Percentiles rank a stretch among this genome's conserved stretches.
phyloP scores from a whole-genome alignment of 2,113 vertebrate species.

The Catagonus wagneri region DNA sequence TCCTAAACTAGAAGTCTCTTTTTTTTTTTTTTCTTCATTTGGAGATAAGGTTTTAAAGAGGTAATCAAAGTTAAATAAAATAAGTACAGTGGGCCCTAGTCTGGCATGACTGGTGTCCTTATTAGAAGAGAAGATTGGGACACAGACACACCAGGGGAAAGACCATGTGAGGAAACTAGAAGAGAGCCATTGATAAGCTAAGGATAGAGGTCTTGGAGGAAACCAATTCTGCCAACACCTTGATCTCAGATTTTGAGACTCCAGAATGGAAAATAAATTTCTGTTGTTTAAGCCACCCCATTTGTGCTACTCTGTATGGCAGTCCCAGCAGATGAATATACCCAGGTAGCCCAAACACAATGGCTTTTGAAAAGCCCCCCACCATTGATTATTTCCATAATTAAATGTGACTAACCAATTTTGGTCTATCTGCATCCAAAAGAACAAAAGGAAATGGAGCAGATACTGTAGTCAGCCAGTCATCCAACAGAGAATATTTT shows the following conservation, averaged over 20 bases:
- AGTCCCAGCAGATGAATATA: not conserved
- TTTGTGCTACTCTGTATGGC: not conserved
- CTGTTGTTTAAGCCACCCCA: not conserved
- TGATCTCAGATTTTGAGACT: not conserved
- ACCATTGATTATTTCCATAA: not conserved
- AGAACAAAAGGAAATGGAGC: not conserved
- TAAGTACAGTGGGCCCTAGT: not conserved
- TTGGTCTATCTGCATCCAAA: not conserved
- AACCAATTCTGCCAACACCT: not conserved
- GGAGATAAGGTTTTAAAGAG: not conserved
- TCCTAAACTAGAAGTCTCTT: not conserved
- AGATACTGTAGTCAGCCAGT: too few relatives aligned
- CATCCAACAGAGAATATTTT: not conserved
- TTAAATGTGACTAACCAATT: not conserved
- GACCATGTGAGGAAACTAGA: not conserved
- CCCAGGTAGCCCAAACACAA: not conserved
- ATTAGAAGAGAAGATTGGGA: not conserved
- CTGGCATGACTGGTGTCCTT: not conserved
- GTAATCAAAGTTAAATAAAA: not conserved
- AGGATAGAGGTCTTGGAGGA: not conserved
- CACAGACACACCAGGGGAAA: not conserved
- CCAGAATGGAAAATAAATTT: not conserved
- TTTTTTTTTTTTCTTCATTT: too few relatives aligned
- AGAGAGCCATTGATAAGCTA: not conserved
- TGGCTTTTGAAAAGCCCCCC: not conserved